Base-by-base conservation (phyloP, 1,140 invertebrate genomes). In the Drosophila sp. region DNA sequence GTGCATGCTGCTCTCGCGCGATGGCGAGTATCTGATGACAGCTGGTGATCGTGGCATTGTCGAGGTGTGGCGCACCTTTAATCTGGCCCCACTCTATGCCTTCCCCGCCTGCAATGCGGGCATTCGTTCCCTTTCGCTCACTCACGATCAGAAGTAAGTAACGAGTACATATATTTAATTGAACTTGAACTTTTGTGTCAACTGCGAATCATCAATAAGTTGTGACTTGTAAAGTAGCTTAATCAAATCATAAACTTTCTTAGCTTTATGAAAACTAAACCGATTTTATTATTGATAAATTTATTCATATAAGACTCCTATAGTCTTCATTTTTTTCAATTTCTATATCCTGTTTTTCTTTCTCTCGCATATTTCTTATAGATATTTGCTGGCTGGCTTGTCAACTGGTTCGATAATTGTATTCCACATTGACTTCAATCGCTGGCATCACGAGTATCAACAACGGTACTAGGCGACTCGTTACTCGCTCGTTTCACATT, bases 391-490 rank as follows among this genome's bases (percentile, higher is more conserved):
- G 76, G 98, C 98, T 76, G 99, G 99, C 70, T 93, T 99, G 25
- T 97, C 98, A 14, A 98, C 98, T 76, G 99, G 99, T 36, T 98
- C 98, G 14, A 96, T 99, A 61, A 97, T 99, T 41, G 98, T 99
- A 76, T 99, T 99, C 93, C 98, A 99, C 93, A 99, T 99, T 91
- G 98, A 99, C 93, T 99, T 99, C 94, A 99, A 99, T 93, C 95
- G 98, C 90, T 99, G 98, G 98, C 98, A 99, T 93, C 98, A 99
- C 92, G 98, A 99, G 93, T 99, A 98, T 92, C 97, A 98, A 92
- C 97, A 98, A 92, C 95, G 96, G 78, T 97, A 97, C 93, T 97
- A 94, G 95, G 36, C 16, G 9, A 13, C 27, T 43, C 61, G 14
- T 25, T 29, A 63, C 25, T 46, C 25, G 46, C 50, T 54, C 45